Percentiles rank a stretch among this genome's conserved stretches.
Evolutionary conservation across 23 tunicate genomes (phyloP).

Genomic region (Phallusia fumigata): DNA sequence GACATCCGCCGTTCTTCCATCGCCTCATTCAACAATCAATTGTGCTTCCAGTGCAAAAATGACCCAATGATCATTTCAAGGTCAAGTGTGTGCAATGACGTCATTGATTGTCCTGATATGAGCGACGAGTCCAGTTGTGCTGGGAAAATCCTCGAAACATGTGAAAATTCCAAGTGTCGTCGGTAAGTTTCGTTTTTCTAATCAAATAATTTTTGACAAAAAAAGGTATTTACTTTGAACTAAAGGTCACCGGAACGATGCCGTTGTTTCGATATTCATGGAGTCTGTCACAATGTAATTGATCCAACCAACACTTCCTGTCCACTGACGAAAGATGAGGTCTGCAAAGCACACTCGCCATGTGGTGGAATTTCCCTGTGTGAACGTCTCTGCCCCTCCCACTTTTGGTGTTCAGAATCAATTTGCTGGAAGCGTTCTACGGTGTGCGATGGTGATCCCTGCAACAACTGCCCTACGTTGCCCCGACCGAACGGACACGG

Average conservation of each 20-base stretch:
- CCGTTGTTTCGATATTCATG: not conserved
- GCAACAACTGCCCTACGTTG: not conserved
- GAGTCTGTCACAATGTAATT: not conserved
- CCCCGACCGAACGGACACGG: constrained; percentile 1
- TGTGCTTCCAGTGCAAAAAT: not conserved
- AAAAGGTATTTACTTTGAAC: not conserved
- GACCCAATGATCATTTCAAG: not conserved
- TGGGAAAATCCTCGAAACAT: not conserved
- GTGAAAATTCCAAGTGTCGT: not conserved
- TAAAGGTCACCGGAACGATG: not conserved
- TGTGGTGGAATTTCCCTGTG: not conserved
- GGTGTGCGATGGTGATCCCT: not conserved
- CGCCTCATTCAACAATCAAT: not conserved
- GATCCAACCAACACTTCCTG: not conserved
- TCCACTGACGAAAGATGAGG: not conserved
- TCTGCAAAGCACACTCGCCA: not conserved
- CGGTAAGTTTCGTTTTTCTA: too few species aligned
- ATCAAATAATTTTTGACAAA: not conserved
- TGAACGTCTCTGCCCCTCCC: not conserved
- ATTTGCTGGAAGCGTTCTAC: not conserved
- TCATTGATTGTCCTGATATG: not conserved
- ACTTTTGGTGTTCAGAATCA: not conserved
- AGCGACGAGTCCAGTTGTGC: not conserved
- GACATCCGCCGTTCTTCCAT: not conserved
- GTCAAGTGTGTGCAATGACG: not conserved